Evolutionary conservation across 2,888 invertebrate species (phyloP).

Genomic region (Mythimna ferrago): DNA sequence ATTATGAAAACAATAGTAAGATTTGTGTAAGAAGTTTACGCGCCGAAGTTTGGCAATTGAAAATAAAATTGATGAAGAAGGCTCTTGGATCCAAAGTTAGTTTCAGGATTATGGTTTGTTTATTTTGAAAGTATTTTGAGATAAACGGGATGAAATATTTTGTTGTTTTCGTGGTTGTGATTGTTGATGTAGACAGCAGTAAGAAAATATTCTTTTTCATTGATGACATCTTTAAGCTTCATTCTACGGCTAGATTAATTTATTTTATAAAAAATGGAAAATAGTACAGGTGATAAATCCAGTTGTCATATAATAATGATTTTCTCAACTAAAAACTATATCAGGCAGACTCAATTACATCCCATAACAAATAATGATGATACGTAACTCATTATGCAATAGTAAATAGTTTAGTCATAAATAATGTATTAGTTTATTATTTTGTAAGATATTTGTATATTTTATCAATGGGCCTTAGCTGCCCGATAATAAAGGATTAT

Average conservation of each 20-base stretch:
- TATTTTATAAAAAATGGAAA: too few relatives aligned
- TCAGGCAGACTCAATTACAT: too few relatives aligned
- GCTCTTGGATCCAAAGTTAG: slow-evolving; percentile 14
- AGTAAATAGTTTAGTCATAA: too few relatives aligned
- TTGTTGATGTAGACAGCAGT: not conserved
- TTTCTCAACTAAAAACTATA: too few relatives aligned
- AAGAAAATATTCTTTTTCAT: not conserved
- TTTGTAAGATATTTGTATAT: too few relatives aligned
- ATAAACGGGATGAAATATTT: slow-evolving; percentile 16
- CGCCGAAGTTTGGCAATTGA: slow-evolving; percentile 48
- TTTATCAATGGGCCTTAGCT: too few relatives aligned
- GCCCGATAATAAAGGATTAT: too few relatives aligned
- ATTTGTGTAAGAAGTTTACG: slow-evolving; percentile 64
- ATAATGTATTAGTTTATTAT: too few relatives aligned
- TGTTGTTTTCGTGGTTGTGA: not conserved
- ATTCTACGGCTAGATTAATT: not conserved
- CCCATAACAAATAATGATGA: too few relatives aligned
- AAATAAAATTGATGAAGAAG: slow-evolving; percentile 46
- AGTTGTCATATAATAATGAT: too few relatives aligned
- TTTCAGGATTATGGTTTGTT: slow-evolving; percentile 34
- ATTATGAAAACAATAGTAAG: slow-evolving; percentile 68
- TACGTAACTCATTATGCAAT: too few relatives aligned
- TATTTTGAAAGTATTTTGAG: slow-evolving; percentile 23
- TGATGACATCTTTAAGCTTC: not conserved
- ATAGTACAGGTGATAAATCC: too few relatives aligned